Evolutionary conservation across 2,797 vertebrate genomes (phyloP), one percentile per base, ranked within the genome.

Genomic region (Botia almorhae): DNA sequence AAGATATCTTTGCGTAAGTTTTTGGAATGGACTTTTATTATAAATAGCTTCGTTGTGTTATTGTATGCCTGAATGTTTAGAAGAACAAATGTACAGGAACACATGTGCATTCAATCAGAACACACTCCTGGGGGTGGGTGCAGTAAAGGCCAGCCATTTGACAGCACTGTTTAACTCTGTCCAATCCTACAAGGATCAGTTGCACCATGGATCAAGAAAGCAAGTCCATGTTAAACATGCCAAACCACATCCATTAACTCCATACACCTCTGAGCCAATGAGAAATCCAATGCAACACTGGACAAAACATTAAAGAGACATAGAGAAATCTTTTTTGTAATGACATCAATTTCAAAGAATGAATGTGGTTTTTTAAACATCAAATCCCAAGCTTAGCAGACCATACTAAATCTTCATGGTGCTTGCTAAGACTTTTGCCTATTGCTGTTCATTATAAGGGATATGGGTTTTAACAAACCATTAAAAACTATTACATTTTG

Each of bases 101-200:
- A 81, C 79, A 81, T 33, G 23, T 77, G 81, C 0, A 61, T 72
- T 70, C 23, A 72, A 82, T 82, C 63, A 82, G 39, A 65, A 12
- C 74, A 43, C 55, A 23, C 74, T 43, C 61, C 69, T 77, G 81
- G 74, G 74, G 81, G 51, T 61, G 3, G 51, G 39, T 36, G 50
- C 69, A 23, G 19, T 19, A 21, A 63, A 50, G 64, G 51, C 55
- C 60, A 51, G 58, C 50, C 8, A 63, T 26, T 26, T 63, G 26
- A 60, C 43, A 43, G 53, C 53, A 14, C 43, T 19, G 43, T n/a
- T 64, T 74, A 74, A 74, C 73, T 51, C 23, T 33, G 23, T 61
- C 43, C 39, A 51, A 23, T n/a, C 26, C 60, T 43, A 63, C 50
- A 46, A 0, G 12, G 26, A 74, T 1, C 29, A 33, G 7, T 72